Base-by-base conservation (phyloP, 2,888 invertebrate species). In the Hemistola chrysoprasaria region DNA sequence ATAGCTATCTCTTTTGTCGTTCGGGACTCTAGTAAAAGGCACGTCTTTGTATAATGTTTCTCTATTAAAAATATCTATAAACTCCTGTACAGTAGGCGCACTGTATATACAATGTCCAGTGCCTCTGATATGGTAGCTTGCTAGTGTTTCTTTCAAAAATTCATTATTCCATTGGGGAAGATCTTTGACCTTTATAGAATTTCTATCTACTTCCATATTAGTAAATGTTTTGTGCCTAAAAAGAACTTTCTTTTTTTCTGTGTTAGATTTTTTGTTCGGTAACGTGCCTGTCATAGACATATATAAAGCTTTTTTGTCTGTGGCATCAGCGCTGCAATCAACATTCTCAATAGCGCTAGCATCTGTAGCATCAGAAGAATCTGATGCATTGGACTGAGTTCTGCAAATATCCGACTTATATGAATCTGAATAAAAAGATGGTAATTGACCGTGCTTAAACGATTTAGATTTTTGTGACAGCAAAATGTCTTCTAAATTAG, bases 151-250 rank as follows among this genome's bases (percentile, higher is more conserved):
- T 56, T 78, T 85, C 11, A 80, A 59, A 63, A 82, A 76, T 6
- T 74, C 67, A 52, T 66, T 71, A 44, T 80, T 73, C 74, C 78
- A 78, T 48, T 68, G 72, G 2, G 78, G 74, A 20, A 78, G 62
- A 55, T 78, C 77, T 62, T 59, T 78, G 1, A 71, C 47, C 55
- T 70, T 75, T 3, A 68, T 53, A 7, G 82, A 84, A 59, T 78
- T 79, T 59, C 82, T 76, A 49, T 87, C 85, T 20, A 71, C 68
- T 69, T 88, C 86, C 21, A 86, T 86, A 48, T 84, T 87, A 5
- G 88, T 87, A 50, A 88, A 88, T 3, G 88, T 88, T 74, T 83
- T 88, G 57, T 88, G 85, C 38, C 88, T 78, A 58, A 88, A 88
- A 9, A 88, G 66, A 1, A 86, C 79, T 59, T 81, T 84, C 45